Evolutionary conservation across 2,797 vertebrate species (phyloP), one percentile per base, ranked within the genome.

Genomic region (Neosilurus hyrtlii): DNA sequence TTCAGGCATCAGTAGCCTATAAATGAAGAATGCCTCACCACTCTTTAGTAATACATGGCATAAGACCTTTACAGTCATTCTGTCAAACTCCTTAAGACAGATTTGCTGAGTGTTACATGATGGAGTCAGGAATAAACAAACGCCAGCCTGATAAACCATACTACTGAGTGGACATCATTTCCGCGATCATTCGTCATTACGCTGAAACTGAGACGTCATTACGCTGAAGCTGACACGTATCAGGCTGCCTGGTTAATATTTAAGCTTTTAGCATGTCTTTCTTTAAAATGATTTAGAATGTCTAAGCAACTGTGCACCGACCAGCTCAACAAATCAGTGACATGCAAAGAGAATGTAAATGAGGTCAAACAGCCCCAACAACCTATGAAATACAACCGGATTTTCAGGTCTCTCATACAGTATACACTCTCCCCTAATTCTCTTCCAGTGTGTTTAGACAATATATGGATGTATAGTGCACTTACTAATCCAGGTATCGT

Each of bases 401-500:
- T 73, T 80, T 63, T 66, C 51, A 74, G 0, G 22, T 57, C 43
- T 10, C 14, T 11, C 35, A 37, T 1, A 0, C 12, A 52, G 30
- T 30, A 16, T 49, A 11, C 22, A 12, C 20, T 35, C 35, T 59
- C 79, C 0, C 4, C 52, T 57, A 6, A 52, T 63, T 63, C 5
- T 26, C 12, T 6, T 51, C 54, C 16, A 20, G 26, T 24, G 57
- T 52, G 20, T 72, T n/a, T 49, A 57, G 2, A 30, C 43, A 43
- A 52, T 22, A 2, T 35, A 7, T 30, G 51, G 63, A 6, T 35
- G 26, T 51, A 66, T 52, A 2, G 43, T 85, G 81, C 9, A 86
- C 91, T 92, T 87, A 96, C 93, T 90, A 94, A 94, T 88, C 95
- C 89, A 66, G 89, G 82, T 80, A 93, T 90, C 16, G 89, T 86